Percentiles rank a stretch among this genome's conserved stretches.
phyloP scores from a whole-genome alignment of 2,888 invertebrate genomes.

The Microplitis manilae region DNA sequence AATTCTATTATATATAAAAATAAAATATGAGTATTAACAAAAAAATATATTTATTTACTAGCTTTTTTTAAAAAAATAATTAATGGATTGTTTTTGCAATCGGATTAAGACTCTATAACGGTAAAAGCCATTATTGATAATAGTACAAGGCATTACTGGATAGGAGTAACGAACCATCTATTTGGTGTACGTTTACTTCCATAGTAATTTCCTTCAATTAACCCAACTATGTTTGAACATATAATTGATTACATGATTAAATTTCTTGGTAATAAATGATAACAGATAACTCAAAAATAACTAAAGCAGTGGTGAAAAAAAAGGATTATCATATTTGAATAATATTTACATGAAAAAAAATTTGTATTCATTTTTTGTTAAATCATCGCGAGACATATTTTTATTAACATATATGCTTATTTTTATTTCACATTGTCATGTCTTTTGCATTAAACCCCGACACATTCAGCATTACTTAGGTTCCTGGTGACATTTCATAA shows the following conservation, averaged over 20 bases:
- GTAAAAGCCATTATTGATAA: not conserved
- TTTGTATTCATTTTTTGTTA: not conserved
- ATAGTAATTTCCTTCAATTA: not conserved
- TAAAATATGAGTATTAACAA: too few relatives aligned
- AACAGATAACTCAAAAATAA: too few relatives aligned
- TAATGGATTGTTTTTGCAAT: too few relatives aligned
- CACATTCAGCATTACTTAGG: not conserved
- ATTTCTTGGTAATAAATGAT: not conserved
- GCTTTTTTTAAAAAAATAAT: too few relatives aligned
- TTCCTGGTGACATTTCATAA: constrained; percentile 18
- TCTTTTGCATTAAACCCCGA: constrained; percentile 24
- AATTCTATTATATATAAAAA: too few relatives aligned
- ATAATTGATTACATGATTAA: not conserved
- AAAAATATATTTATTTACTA: too few relatives aligned
- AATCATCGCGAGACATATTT: not conserved
- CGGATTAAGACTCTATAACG: not conserved
- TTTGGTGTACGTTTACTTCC: not conserved
- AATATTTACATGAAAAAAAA: not conserved
- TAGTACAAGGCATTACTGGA: not conserved
- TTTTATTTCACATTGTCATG: constrained; percentile 22
- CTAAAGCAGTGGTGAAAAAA: too few relatives aligned
- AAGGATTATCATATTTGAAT: too few relatives aligned
- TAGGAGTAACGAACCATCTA: not conserved
- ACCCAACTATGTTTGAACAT: not conserved
- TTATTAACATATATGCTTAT: constrained; percentile 21